Base-by-base conservation (phyloP, 2,888 invertebrate genomes). In the Agriopis leucophaearia region DNA sequence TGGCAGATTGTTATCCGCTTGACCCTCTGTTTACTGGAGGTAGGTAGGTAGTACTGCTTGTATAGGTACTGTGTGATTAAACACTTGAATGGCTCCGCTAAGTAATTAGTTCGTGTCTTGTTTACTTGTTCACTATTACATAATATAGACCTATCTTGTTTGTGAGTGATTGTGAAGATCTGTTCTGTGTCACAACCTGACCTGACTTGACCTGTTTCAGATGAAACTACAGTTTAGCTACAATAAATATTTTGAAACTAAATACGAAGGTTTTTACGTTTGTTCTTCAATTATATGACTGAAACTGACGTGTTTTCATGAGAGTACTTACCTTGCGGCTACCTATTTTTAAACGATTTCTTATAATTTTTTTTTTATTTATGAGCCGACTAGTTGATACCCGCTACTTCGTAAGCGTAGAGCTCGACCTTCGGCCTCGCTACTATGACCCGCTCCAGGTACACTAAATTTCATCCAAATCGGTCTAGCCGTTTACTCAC, bases 61-160 rank as follows among this genome's bases (percentile, higher is more conserved):
- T 51, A 38, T 52, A 35, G 12, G 18, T 60, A 35, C 40, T 64
- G 27, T 51, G 52, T 36, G 55, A 40, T 36, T 66, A 55, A 60
- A 66, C 66, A 66, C 60, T 66, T 51, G 45, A 51, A 62, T 48
- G 51, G 52, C 16, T 62, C 42, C 50, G 18, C 50, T 59, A 67
- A 62, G 58, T 67, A 67, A 67, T 67, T 62, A 67, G 54, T 58
- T 62, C 27, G 38, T 36, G 42, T 59, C 55, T 44, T 2, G 27
- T 27, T 27, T 27, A 27, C 27, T 27, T 27, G 27, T 16, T 9
- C 2, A 13, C 1, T 51, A 7, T 40, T 8, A 54, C 40, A 15
- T 55, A 42, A 15, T 27, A 42, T 7, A 15, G 40, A 54, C 12
- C 42, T 55, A 18, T 38, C 38, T 15, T 16, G 52, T 38, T 54